Conservation (phyloP, 2,797 vertebrate species). For the Clamator glandarius region DNA sequence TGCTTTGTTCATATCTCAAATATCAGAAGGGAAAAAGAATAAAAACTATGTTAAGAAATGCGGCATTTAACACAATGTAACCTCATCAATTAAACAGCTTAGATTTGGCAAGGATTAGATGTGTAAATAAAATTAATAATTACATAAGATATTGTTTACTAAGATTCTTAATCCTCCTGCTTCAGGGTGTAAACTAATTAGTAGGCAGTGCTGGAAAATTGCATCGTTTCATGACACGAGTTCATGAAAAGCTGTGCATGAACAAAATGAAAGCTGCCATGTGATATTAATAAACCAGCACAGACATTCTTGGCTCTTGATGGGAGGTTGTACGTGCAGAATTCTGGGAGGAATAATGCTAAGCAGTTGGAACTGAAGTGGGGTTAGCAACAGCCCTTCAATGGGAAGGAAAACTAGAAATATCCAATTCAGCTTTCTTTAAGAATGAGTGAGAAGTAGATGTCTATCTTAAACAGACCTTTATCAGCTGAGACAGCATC, state of each 20-base stretch:
- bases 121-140: conserved; percentile 12
- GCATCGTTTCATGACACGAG: background rate
- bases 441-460: background rate
- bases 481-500: background rate
- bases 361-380: background rate
- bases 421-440: background rate
- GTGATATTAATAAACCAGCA: background rate
- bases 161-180: background rate
- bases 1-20: background rate
- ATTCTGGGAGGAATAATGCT: background rate
- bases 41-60: background rate
- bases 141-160: background rate
- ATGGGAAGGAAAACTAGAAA: background rate
- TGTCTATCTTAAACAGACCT: background rate
- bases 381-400: background rate
- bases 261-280: background rate
- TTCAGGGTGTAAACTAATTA: conserved; percentile 20
- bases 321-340: background rate
- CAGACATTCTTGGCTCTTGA: background rate
- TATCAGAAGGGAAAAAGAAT: background rate
- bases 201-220: background rate
- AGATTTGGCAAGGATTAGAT: background rate
- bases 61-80: background rate
- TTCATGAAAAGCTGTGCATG: background rate
- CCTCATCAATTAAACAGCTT: background rate